A percentile compares a stretch with the other conserved stretches of the same genome.
These are phyloP conservation scores for Antheraea yamamai DNA, from an alignment of 2,888 invertebrate genomes.

Conservation along the genomic window DNA sequence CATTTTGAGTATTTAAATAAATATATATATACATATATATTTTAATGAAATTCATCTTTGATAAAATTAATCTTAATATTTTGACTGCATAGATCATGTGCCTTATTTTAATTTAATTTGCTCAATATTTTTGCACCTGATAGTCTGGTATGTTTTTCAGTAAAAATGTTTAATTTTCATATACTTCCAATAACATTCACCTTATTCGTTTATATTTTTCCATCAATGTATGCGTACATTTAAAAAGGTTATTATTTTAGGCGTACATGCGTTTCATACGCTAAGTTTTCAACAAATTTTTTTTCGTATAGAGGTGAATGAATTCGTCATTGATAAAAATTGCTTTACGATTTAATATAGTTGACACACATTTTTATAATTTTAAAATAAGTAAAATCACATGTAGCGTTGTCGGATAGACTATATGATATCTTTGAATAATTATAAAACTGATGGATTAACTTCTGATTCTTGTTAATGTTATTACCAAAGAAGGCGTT, in stretches of 20 bases:
- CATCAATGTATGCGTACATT: neutral
- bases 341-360: slow-evolving; percentile 4
- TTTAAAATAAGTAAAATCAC: slow-evolving; percentile 29
- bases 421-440: slow-evolving; percentile 52
- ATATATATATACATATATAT: slow-evolving; percentile 21
- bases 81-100: slow-evolving; percentile 67
- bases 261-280: neutral
- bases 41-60: slow-evolving; percentile 31
- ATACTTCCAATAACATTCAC: slow-evolving; percentile 24
- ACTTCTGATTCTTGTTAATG: slow-evolving; percentile 71
- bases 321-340: neutral
- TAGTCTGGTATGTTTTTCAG: slow-evolving; percentile 50
- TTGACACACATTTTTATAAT: slow-evolving; percentile 9
- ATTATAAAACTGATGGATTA: slow-evolving; percentile 58
- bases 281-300: neutral
- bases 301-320: slow-evolving; percentile 8
- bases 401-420: slow-evolving; percentile 44
- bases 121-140: slow-evolving; percentile 69
- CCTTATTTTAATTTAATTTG: slow-evolving; percentile 74
- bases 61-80: slow-evolving; percentile 44
- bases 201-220: neutral
- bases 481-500: slow-evolving; percentile 78
- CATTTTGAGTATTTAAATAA: slow-evolving; percentile 44
- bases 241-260: neutral
- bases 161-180: slow-evolving; percentile 16